Percentiles rank a stretch among this genome's conserved stretches.
These are phyloP conservation scores for Drosophila lacertosa DNA, from an alignment of 1,140 invertebrate species.

Conservation along the genomic window DNA sequence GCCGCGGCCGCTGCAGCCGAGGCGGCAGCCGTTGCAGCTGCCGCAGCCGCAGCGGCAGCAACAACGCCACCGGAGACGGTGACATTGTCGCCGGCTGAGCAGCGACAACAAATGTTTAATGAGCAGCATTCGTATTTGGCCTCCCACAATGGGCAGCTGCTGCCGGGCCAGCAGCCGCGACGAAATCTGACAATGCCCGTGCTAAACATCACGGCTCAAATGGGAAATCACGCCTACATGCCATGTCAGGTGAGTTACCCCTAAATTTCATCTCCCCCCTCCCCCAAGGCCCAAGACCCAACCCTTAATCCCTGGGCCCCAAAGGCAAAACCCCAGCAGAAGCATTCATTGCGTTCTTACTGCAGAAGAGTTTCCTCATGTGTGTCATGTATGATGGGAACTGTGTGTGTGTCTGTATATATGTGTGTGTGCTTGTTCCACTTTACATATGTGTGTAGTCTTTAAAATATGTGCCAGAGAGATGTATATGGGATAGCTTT, in stretches of 20 bases:
- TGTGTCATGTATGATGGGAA: neutral
- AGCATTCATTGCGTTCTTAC: neutral
- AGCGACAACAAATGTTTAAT: constrained; percentile 64
- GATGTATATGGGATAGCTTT: too few species aligned
- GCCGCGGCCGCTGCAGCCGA: constrained; percentile 57
- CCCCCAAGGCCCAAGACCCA: neutral
- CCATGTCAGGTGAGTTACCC: constrained; percentile 90
- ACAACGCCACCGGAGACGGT: constrained; percentile 43
- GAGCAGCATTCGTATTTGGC: constrained; percentile 74
- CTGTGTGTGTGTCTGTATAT: neutral
- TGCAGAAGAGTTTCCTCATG: neutral
- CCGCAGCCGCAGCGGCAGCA: constrained; percentile 49
- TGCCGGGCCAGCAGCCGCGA: constrained; percentile 36
- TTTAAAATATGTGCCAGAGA: neutral
- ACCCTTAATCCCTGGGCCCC: neutral
- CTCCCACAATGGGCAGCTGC: constrained; percentile 52
- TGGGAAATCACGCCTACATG: constrained; percentile 93
- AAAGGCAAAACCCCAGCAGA: constrained; percentile 1
- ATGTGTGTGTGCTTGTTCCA: neutral
- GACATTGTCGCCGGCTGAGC: constrained; percentile 66
- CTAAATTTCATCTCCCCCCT: too few species aligned
- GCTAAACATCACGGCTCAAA: constrained; percentile 92
- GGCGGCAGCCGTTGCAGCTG: constrained; percentile 47
- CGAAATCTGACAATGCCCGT: constrained; percentile 75
- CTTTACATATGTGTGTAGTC: neutral